A percentile compares a stretch with the other conserved stretches of the same genome.
These are phyloP conservation scores for Nasonovia ribisnigri DNA, from an alignment of 2,888 invertebrate genomes.

Conservation along the genomic window DNA sequence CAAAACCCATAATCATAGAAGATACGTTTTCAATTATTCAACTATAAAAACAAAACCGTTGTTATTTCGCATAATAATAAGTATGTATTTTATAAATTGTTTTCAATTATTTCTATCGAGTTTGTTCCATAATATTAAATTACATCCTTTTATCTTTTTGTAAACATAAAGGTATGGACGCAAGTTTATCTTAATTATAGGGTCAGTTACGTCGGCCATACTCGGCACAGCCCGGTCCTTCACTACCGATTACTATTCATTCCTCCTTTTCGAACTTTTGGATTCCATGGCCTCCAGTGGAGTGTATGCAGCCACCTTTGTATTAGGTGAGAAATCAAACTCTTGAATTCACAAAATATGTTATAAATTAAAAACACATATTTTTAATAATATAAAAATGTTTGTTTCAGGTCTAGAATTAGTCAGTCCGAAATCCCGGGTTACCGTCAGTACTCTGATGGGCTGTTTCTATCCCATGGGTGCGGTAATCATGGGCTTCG, in stretches of 20 bases:
- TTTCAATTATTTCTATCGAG: not conserved
- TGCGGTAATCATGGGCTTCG: slow-evolving; percentile 75
- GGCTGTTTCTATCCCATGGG: slow-evolving; percentile 78
- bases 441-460: slow-evolving; percentile 72
- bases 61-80: not conserved
- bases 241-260: slow-evolving; percentile 79
- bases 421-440: slow-evolving; percentile 80
- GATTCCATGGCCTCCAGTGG: slow-evolving; percentile 80
- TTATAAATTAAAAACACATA: not conserved
- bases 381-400: slow-evolving; percentile 39
- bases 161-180: slow-evolving; percentile 75
- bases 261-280: slow-evolving; percentile 79
- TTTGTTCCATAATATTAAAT: not conserved
- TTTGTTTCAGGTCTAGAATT: slow-evolving; percentile 78
- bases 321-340: slow-evolving; percentile 74
- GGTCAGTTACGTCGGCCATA: slow-evolving; percentile 75
- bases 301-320: slow-evolving; percentile 80
- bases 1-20: not conserved
- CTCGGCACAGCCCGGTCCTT: slow-evolving; percentile 79
- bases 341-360: not conserved
- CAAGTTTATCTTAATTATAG: slow-evolving; percentile 74
- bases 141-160: slow-evolving; percentile 25
- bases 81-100: not conserved
- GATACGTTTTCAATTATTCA: not conserved
- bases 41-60: not conserved